Evolutionary conservation across 2,888 invertebrate genomes (phyloP), one percentile per base, ranked within the genome.

Genomic region (Ethmia dodecea): DNA sequence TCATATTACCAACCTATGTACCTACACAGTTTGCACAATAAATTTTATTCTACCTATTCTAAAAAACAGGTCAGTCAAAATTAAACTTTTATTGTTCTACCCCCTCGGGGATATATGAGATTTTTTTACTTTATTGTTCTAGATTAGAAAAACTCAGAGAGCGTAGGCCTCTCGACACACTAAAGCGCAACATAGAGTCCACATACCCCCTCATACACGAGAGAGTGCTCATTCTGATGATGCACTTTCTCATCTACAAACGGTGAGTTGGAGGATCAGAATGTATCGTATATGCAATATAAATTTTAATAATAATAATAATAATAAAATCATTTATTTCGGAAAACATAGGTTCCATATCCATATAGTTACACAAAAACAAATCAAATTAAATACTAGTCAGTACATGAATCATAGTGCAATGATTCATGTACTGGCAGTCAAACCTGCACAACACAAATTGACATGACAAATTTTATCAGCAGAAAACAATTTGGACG

Each of bases 121-220:
- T 22, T 8, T 22, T n/a, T 22, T 22, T 9, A 22, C 3, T 22
- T 22, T 22, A 3, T 8, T 20, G 14, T 65, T 63, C 12, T 51
- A 86, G 84, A 45, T 43, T 84, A 45, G 68, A 78, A 37, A 68
- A 65, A 24, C 48, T 86, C 2, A 74, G 69, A 61, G 62, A 57
- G 0, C 48, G 60, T 10, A 62, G 68, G 32, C 62, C 81, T 0
- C 40, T 71, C 35, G 78, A 80, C 1, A 70, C 67, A 25, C 45
- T 84, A 24, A 68, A 71, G 45, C 70, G 61, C 38, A 88, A 88
- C 45, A 80, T 88, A 25, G 73, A 75, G 1, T 91, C 91, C 0
- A 89, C 88, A 0, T 93, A 93, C 60, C 92, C 93, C 0, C 43
- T 93, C 2, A 79, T 93, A 42, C 93, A 93, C 47, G 92, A 92